Base-by-base conservation (phyloP, 2,888 invertebrate genomes). In the Apantesis nais region DNA sequence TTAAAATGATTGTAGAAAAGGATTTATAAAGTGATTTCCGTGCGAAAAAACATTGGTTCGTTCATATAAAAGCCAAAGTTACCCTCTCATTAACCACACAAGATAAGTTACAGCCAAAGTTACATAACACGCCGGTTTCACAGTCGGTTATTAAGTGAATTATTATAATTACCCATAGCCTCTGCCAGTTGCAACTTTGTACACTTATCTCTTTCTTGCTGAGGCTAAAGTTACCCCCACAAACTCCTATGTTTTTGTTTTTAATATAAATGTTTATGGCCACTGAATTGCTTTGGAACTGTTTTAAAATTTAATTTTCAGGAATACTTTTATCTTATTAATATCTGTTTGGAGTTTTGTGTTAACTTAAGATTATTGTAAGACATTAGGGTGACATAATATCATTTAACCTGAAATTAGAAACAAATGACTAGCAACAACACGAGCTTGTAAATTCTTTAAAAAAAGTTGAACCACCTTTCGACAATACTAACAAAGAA, bases 91-190 rank as follows among this genome's bases (percentile, higher is more conserved):
- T 80, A 81, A 70, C 75, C 75, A 80, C 77, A 77, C 79, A 81
- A 78, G 74, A 78, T 81, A 79, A 79, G 65, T 78, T 76, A 77
- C 69, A 78, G 66, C 62, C 64, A 73, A 74, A 79, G 78, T 81
- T 76, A 78, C 80, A 81, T 80, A 81, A 76, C 76, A 76, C 74
- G 66, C 72, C 73, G 66, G 77, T 77, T 78, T 77, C 75, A 77
- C 75, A 79, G 80, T 83, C 74, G 74, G 80, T 79, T 83, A 79
- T 82, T 79, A 85, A 83, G 81, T 93, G 92, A 94, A 89, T 92
- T 91, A 94, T 93, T 91, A 87, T 93, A 91, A 94, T 93, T 89
- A 91, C 92, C 80, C 75, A 83, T 87, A 89, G 88, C 91, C 91
- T 90, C 85, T 89, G 89, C 86, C 85, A 81, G 83, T 85, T 85